Base-by-base conservation (phyloP, 2,888 invertebrate genomes). In the Endomychus coccineus region DNA sequence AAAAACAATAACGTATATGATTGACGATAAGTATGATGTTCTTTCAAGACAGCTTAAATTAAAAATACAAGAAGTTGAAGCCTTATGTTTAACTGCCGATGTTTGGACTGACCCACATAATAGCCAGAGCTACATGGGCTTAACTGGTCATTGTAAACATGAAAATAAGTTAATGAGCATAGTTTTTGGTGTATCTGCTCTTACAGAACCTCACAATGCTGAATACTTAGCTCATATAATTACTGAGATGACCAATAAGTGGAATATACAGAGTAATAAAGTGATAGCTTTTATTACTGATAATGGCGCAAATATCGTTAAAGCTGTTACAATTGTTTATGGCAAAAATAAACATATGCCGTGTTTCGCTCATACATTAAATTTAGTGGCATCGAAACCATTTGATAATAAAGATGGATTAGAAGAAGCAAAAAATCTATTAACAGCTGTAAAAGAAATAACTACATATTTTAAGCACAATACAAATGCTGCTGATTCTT, bases 241-340 rank as follows among this genome's bases (percentile, higher is more conserved):
- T 34, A 42, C 29, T 24, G 40, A 22, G 22, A 48, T 42, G 38
- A 42, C 39, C 30, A 41, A 40, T 41, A 43, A 49, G 43, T 48
- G 44, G 37, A 19, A 27, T n/a, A 37, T 37, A 4, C 24, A 16
- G 9, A 12, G 10, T 13, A 19, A 31, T 29, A 48, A 49, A 49
- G 42, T 50, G 27, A 32, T 27, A 44, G 48, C 45, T 25, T 25
- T 48, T 43, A 37, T 50, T 22, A 51, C 47, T 25, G 50, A 47
- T 33, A 48, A 48, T 39, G 49, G 44, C 30, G 47, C 48, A 9
- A 51, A 48, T 45, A 50, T 52, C 33, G 47, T 49, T 33, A 50
- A 49, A 27, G 48, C 48, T 29, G 39, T 50, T 30, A 44, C 36
- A 36, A 36, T 39, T 19, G 36, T 33, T 25, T 47, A 36, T 47